These are phyloP conservation scores for Aphaenogaster floridana DNA, from an alignment of 1,140 invertebrate species.

Conservation along the genomic window DNA sequence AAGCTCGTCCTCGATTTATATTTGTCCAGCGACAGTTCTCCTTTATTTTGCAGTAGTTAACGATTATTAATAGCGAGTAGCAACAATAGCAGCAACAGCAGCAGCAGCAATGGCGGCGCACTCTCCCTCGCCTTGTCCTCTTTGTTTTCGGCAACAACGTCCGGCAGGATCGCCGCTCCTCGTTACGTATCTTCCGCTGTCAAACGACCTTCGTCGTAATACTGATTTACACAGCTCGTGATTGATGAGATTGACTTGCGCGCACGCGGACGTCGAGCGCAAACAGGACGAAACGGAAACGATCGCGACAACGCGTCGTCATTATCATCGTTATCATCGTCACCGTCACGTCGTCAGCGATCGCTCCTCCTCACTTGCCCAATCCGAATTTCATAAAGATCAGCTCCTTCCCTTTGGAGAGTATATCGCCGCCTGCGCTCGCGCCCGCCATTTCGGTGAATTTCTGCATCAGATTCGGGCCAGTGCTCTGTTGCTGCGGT, in stretches of 20 bases:
- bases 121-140: conserved; percentile 20
- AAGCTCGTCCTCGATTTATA: conserved; percentile 4
- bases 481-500: conserved; percentile 83
- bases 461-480: conserved; percentile 93
- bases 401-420: conserved; percentile 96
- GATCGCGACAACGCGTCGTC: conserved; percentile 6
- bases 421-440: conserved; percentile 93
- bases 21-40: neutral
- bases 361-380: conserved; percentile 87
- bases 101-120: conserved; percentile 77
- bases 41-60: conserved; percentile 46
- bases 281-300: conserved; percentile 54
- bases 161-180: neutral
- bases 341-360: neutral
- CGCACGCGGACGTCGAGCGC: neutral
- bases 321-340: conserved; percentile 11
- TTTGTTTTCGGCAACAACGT: conserved; percentile 23
- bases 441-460: conserved; percentile 92
- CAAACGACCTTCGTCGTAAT: conserved; percentile 42
- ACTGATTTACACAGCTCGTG: conserved; percentile 41
- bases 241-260: conserved; percentile 1
- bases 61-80: conserved; percentile 64
- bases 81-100: conserved; percentile 72
- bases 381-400: conserved; percentile 97
- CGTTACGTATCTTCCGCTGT: neutral